Evolutionary conservation across 1,140 invertebrate genomes (phyloP), one percentile per base, ranked within the genome.

Genomic region (Cheumatopsyche charites): DNA sequence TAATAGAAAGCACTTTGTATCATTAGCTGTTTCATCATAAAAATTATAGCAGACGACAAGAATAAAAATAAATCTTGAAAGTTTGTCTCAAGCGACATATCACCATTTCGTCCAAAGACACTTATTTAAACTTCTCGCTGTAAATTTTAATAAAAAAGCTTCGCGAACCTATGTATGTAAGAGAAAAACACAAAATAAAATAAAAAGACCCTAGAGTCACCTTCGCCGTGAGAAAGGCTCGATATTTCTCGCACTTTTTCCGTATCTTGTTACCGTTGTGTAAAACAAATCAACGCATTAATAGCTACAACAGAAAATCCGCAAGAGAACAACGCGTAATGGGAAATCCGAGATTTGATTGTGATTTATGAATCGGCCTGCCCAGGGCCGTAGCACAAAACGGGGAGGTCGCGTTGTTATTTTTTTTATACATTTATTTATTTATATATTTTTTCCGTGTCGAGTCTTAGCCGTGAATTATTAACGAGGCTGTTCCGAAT

Each of bases 341-440:
- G 29, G 25, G 36, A 65, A 65, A 65, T 65, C 62, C 62, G 62
- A 65, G 62, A 65, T 65, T 65, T 65, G 62, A 65, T 65, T 65
- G 62, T 65, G 62, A 65, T 65, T 65, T 65, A 65, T 65, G 29
- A 43, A 65, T 23, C 62, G 47, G 47, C 15, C 62, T 12, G 29
- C 36, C 23, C 23, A 36, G 19, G 47, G 47, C 12, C 6, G 15
- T 17, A 15, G 47, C 19, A 36, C 29, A 36, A 36, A 36, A 36
- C 29, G 29, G 9, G 47, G 47, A 17, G 47, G 47, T 52, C 29
- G 29, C 9, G 9, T 36, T 36, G 29, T 36, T 36, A 4, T 36
- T 36, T 36, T n/a, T n/a, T n/a, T n/a, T n/a, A n/a, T n/a, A n/a
- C n/a, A n/a, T n/a, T n/a, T n/a, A n/a, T n/a, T 36, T 36, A 36